Conservation (phyloP, 2,113 vertebrate genomes). For the Columba janthina region DNA sequence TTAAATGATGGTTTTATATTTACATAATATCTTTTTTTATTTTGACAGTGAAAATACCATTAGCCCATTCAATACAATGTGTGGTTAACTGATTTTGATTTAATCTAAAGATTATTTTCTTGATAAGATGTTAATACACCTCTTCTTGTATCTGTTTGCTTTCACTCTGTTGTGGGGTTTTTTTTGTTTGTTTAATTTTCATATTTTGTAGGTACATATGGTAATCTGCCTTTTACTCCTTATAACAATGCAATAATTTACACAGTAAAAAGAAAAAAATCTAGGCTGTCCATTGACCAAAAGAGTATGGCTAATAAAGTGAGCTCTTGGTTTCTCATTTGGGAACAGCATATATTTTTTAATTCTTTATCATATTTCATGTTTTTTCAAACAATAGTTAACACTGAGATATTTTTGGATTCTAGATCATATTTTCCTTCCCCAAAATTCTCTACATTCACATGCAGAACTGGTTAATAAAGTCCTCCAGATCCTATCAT, state of each 20-base stretch:
- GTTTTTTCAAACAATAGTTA: neutral
- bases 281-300: neutral
- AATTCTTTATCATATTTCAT: neutral
- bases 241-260: neutral
- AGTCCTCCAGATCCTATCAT: neutral
- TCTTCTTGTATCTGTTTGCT: neutral
- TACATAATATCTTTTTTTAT: neutral
- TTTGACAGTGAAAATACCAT: neutral
- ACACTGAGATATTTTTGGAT: neutral
- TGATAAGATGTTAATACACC: neutral
- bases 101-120: neutral
- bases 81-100: neutral
- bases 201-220: neutral
- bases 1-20: neutral
- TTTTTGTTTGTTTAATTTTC: neutral
- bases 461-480: neutral
- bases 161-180: neutral
- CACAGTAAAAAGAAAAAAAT: neutral
- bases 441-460: neutral
- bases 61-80: neutral
- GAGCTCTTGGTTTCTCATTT: neutral
- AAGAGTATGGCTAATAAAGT: neutral
- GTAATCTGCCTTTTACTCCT: neutral
- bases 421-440: neutral
- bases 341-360: neutral